phyloP scores from a whole-genome alignment of 2,888 invertebrate species.

The Steinernema hermaphroditum region DNA sequence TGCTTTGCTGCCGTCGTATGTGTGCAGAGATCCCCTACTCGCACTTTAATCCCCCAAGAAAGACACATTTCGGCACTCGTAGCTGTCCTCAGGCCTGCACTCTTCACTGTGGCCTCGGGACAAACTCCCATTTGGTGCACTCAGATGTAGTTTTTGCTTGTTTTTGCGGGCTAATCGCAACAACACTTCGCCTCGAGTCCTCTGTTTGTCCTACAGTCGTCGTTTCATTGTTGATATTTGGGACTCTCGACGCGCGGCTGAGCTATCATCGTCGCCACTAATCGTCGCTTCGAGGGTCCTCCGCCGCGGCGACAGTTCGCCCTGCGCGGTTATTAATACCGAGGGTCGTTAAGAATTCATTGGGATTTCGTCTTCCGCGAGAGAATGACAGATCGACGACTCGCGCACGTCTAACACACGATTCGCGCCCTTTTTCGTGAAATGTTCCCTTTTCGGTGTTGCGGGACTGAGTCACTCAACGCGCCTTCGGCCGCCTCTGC shows the following conservation, averaged over 20 bases:
- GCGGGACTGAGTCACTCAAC: background rate
- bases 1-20: too few species aligned
- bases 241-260: background rate
- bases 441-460: background rate
- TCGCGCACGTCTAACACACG: background rate
- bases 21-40: too few species aligned
- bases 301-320: background rate
- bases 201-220: slow-evolving; percentile 14
- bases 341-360: background rate
- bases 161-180: background rate
- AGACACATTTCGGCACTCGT: too few species aligned
- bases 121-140: too few species aligned
- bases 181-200: background rate
- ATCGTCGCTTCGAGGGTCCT: slow-evolving; percentile 1
- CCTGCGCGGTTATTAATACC: background rate
- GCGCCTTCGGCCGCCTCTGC: background rate
- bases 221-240: slow-evolving; percentile 26
- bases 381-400: background rate
- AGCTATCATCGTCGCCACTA: background rate
- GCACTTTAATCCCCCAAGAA: too few species aligned
- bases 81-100: too few species aligned
- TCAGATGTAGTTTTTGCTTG: background rate
- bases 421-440: background rate
- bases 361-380: background rate
- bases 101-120: too few species aligned